These are phyloP conservation scores for Echinarachnius parma DNA, from an alignment of 53 echinoderm and acorn worm species.

Conservation along the genomic window DNA sequence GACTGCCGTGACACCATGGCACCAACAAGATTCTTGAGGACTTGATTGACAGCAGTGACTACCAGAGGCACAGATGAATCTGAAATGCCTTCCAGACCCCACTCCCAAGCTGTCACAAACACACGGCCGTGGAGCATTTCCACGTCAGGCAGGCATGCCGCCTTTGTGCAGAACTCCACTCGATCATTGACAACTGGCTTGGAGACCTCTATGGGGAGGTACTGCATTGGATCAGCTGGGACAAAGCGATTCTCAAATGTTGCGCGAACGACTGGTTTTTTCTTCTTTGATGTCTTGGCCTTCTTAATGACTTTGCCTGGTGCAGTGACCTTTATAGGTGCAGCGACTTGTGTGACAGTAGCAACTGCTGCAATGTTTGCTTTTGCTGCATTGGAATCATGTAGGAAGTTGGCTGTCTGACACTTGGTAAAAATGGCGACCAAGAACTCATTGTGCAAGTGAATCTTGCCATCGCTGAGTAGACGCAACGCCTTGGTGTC, in stretches of 20 bases:
- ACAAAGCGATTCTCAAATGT: slow-evolving; percentile 94
- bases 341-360: background rate
- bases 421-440: slow-evolving; percentile 92
- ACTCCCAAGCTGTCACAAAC: slow-evolving; percentile 99
- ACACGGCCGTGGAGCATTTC: slow-evolving; percentile 93
- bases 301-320: slow-evolving; percentile 69
- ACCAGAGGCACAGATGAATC: slow-evolving; percentile 76
- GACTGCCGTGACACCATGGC: slow-evolving; percentile 66
- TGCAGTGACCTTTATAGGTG: slow-evolving; percentile 16
- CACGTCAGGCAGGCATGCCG: slow-evolving; percentile 78
- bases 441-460: slow-evolving; percentile 87
- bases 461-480: slow-evolving; percentile 59
- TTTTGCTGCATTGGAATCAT: slow-evolving; percentile 43
- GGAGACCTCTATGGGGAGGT: slow-evolving; percentile 72
- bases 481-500: slow-evolving; percentile 76
- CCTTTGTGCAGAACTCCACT: slow-evolving; percentile 80
- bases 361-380: slow-evolving; percentile 4
- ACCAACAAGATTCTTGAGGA: slow-evolving; percentile 84
- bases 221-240: slow-evolving; percentile 80
- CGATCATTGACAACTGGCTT: slow-evolving; percentile 60
- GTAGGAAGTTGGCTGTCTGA: slow-evolving; percentile 58
- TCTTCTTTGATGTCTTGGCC: slow-evolving; percentile 76
- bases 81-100: slow-evolving; percentile 80
- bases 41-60: slow-evolving; percentile 70
- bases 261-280: slow-evolving; percentile 71